Conservation (phyloP, 1,140 invertebrate genomes). For the Drosophila nigromelanica region DNA sequence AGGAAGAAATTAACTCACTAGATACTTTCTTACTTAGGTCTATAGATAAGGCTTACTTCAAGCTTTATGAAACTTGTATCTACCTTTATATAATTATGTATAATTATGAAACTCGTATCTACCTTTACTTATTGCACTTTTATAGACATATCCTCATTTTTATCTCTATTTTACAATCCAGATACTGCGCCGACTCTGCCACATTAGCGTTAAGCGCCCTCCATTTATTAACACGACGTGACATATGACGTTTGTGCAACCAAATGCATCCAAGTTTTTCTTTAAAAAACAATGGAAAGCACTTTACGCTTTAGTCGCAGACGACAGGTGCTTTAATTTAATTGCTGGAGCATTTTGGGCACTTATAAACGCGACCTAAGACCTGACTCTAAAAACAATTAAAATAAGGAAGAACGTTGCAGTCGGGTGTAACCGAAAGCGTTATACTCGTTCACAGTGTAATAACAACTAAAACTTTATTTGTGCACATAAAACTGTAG, state of each 20-base stretch:
- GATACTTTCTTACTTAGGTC: background rate
- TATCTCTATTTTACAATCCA: background rate
- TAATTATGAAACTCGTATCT: too few relatives aligned
- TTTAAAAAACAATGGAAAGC: constrained; percentile 24
- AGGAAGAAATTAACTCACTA: background rate
- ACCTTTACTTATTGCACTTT: too few relatives aligned
- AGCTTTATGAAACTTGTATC: too few relatives aligned
- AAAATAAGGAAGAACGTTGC: too few relatives aligned
- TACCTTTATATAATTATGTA: too few relatives aligned
- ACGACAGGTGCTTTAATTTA: constrained; percentile 16
- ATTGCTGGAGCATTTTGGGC: constrained; percentile 23
- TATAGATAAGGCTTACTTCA: background rate
- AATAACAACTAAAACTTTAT: too few relatives aligned
- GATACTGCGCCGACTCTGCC: background rate
- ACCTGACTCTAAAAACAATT: too few relatives aligned
- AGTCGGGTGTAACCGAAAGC: too few relatives aligned
- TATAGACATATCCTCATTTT: background rate
- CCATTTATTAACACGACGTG: constrained; percentile 19
- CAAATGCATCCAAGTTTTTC: constrained; percentile 35
- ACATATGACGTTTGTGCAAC: constrained; percentile 29
- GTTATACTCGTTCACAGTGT: too few relatives aligned
- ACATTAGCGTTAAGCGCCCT: constrained; percentile 6
- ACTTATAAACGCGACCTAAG: too few relatives aligned
- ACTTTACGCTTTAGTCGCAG: constrained; percentile 16
- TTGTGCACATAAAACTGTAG: too few relatives aligned